Percentiles rank a stretch among this genome's conserved stretches.
Evolutionary conservation across 1,140 invertebrate genomes (phyloP).

Genomic region (Rhopalosiphum maidis): DNA sequence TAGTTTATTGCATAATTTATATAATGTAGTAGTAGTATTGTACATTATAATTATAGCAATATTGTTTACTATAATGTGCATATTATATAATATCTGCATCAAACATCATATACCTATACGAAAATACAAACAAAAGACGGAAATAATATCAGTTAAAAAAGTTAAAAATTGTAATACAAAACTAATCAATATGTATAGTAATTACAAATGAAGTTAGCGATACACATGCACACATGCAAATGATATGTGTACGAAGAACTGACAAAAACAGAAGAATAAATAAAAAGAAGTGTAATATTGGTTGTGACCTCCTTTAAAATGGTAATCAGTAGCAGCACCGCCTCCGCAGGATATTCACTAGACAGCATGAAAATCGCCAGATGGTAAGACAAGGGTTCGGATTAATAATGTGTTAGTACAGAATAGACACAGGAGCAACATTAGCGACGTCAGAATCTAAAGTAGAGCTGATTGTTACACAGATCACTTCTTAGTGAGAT

Average conservation of each 20-base stretch:
- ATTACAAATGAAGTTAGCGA: not conserved
- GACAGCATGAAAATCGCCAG: slow-evolving; percentile 59
- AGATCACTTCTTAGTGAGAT: slow-evolving; percentile 57
- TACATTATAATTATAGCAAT: not conserved
- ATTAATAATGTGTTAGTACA: slow-evolving; percentile 55
- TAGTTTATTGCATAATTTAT: not conserved
- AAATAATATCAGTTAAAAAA: not conserved
- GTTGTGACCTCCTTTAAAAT: slow-evolving; percentile 53
- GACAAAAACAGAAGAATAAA: not conserved
- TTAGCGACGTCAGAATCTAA: slow-evolving; percentile 40
- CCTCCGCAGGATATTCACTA: not conserved
- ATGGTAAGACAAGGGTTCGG: slow-evolving; percentile 58
- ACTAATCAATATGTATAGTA: not conserved
- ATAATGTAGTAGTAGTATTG: too few relatives aligned
- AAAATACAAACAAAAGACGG: not conserved
- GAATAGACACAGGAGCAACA: slow-evolving; percentile 33
- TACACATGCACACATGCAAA: not conserved
- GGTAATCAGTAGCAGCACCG: not conserved
- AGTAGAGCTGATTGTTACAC: slow-evolving; percentile 58
- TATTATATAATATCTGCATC: not conserved
- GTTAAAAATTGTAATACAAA: not conserved
- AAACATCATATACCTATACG: not conserved
- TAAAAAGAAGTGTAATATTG: slow-evolving; percentile 42
- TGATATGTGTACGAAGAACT: not conserved
- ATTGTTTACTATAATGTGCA: not conserved